phyloP scores from a whole-genome alignment of 1,140 invertebrate species.

The Oncopeltus fasciatus region DNA sequence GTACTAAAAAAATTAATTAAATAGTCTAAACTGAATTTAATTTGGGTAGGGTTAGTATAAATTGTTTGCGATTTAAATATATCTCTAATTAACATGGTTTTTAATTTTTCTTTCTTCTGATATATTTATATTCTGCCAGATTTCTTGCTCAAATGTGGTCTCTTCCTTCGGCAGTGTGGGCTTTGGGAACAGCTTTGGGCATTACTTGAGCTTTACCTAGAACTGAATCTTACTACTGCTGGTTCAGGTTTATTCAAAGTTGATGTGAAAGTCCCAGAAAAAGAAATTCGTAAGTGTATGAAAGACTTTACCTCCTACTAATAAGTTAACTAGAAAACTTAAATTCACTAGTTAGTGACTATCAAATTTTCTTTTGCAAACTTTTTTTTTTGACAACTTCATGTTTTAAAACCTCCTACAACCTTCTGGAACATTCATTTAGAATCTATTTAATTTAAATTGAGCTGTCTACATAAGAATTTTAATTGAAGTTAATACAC shows the following conservation, averaged over 20 bases:
- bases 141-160: conserved; percentile 41
- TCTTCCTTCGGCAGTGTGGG: conserved; percentile 48
- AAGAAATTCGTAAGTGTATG: conserved; percentile 20
- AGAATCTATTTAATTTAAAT: no score
- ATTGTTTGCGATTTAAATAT: background rate
- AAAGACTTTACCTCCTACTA: background rate
- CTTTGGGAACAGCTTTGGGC: conserved; percentile 48
- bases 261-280: conserved; percentile 13
- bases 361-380: background rate
- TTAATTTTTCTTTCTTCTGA: background rate
- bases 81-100: background rate
- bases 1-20: no score
- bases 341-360: background rate
- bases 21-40: no score
- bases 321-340: background rate
- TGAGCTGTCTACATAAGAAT: no score
- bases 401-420: no score
- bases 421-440: no score
- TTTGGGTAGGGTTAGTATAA: background rate
- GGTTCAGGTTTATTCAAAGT: conserved; percentile 18
- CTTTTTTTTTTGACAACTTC: no score
- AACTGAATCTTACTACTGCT: conserved; percentile 36
- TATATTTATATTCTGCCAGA: conserved; percentile 26
- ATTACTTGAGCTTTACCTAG: conserved; percentile 40
- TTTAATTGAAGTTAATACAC: no score